Evolutionary conservation across 2,113 vertebrate species (phyloP).

Genomic region (Melanerpes aurifrons): DNA sequence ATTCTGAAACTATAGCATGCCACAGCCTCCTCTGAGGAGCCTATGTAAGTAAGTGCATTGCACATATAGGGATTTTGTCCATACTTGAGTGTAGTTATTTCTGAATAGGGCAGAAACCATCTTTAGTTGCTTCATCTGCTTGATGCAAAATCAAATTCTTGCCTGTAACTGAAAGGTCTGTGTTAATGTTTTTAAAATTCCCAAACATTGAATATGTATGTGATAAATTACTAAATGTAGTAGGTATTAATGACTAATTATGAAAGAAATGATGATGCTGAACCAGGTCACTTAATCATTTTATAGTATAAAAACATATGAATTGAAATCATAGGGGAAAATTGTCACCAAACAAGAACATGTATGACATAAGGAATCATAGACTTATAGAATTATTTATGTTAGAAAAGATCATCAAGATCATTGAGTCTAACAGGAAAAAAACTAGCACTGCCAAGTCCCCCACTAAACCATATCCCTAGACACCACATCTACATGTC

Average conservation of each 20-base stretch:
- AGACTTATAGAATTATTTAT: neutral
- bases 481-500: too few species aligned
- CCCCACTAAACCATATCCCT: too few species aligned
- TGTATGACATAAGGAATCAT: neutral
- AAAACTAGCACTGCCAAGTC: too few species aligned
- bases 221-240: neutral
- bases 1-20: neutral
- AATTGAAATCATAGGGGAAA: neutral
- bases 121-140: neutral
- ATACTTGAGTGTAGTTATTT: neutral
- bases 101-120: neutral
- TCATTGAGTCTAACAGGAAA: too few species aligned
- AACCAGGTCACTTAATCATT: neutral
- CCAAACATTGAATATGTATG: neutral
- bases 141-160: neutral
- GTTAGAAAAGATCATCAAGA: too few species aligned
- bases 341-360: neutral
- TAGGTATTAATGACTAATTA: neutral
- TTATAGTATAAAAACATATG: neutral
- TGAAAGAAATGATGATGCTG: neutral
- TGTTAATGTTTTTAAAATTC: too few species aligned
- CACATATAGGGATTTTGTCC: neutral
- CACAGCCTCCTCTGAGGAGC: neutral
- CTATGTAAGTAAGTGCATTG: neutral
- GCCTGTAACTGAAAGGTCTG: neutral